Base-by-base conservation (phyloP, 2,113 vertebrate species). In the Amblyornis subalaris region DNA sequence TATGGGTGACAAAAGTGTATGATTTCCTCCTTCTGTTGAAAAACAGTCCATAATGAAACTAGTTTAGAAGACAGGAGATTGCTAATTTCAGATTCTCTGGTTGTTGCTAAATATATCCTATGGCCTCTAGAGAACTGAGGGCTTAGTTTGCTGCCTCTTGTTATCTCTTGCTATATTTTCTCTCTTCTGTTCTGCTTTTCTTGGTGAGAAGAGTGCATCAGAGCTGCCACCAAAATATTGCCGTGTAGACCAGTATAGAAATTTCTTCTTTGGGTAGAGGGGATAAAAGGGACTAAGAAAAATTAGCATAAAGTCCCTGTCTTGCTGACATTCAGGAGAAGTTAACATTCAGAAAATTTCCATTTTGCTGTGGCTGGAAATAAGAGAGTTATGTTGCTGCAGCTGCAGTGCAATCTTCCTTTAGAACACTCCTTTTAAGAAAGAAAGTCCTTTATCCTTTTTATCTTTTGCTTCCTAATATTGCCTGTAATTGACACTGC, bases 1-100 rank as follows among this genome's bases (percentile, higher is more conserved):
- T 4, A 12, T 1, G 0, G 6, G 23, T 65, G 6, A 12, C 2
- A 80, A 60, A 77, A 65, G 5, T 35, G 4, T 38, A 5, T 14
- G 4, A 42, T 69, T 73, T 61, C 15, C 33, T 62, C 61, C 15
- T 10, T 85, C 24, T 42, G 10, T 53, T 70, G 44, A 44, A 42
- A 85, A 82, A 23, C 3, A n/a, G 7, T 2, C 0, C 6, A 9
- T 12, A 45, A 48, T 45, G 12, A 67, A 92, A 38, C 10, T 42
- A 22, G 3, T 5, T 86, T 69, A 9, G 1, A 84, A 54, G 35
- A 40, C 4, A 36, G 8, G 13, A n/a, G 4, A 45, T 3, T 62
- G 18, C 12, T 44, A 62, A 69, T 40, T 80, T 45, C 40, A 18
- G 8, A 9, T 76, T 50, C 14, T 54, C 33, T 64, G 25, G 19